Conservation (phyloP, 2,113 vertebrate species). For the Larimichthys polyactis region DNA sequence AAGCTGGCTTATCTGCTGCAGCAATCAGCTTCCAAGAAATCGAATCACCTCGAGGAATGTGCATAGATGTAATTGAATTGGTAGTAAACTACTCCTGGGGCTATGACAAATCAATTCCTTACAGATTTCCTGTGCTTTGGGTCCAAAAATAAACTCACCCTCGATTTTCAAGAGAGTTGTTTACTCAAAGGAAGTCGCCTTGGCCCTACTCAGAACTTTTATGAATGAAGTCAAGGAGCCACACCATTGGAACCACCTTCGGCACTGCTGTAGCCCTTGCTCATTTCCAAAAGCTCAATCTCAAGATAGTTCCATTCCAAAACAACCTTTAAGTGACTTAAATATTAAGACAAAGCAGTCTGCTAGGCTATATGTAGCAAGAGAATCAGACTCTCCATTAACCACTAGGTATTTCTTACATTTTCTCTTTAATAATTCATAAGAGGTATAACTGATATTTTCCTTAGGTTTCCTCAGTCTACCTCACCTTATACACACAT, state of each 20-base stretch:
- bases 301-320: background rate
- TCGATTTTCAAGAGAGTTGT: background rate
- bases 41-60: slow-evolving; percentile 49
- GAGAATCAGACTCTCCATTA: slow-evolving; percentile 26
- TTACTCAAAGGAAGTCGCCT: background rate
- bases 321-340: background rate
- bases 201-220: background rate
- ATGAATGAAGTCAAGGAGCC: background rate
- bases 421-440: slow-evolving; percentile 49
- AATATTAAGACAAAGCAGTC: slow-evolving; percentile 3
- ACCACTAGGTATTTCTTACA: slow-evolving; percentile 46
- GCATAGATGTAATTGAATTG: slow-evolving; percentile 39
- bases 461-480: slow-evolving; percentile 1
- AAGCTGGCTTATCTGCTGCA: slow-evolving; percentile 27
- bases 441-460: slow-evolving; percentile 8
- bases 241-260: background rate
- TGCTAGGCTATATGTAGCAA: background rate
- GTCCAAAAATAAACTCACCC: slow-evolving; percentile 33
- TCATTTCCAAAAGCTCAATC: background rate
- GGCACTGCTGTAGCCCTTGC: background rate
- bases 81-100: slow-evolving; percentile 13
- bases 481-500: background rate
- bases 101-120: slow-evolving; percentile 1
- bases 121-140: slow-evolving; percentile 2
- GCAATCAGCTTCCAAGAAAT: slow-evolving; percentile 39